Percentiles rank a stretch among this genome's conserved stretches.
These are phyloP conservation scores for Equus quagga DNA, from an alignment of 2,113 vertebrate species.

Conservation along the genomic window DNA sequence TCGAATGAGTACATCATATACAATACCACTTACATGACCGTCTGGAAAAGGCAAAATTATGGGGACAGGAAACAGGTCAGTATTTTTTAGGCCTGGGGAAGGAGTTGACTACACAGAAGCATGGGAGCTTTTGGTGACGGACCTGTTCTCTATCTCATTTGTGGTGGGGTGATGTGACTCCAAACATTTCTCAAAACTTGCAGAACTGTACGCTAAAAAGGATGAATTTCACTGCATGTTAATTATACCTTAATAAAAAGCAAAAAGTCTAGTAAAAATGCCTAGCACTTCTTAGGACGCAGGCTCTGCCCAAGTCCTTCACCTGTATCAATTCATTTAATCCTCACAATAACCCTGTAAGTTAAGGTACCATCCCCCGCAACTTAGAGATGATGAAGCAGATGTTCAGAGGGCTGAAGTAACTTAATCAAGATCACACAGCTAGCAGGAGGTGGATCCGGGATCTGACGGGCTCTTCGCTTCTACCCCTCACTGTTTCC, in stretches of 20 bases:
- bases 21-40: background rate
- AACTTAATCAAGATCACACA: background rate
- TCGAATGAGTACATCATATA: background rate
- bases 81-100: background rate
- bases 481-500: background rate
- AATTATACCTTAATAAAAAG: background rate
- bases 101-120: no score
- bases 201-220: background rate
- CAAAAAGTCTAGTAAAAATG: background rate
- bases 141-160: background rate
- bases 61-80: background rate
- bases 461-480: background rate
- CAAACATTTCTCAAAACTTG: background rate
- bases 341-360: no score
- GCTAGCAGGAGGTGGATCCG: background rate
- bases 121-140: rapidly evolving
- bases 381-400: background rate
- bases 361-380: background rate
- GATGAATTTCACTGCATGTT: background rate
- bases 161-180: rapidly evolving
- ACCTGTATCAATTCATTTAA: background rate
- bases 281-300: background rate
- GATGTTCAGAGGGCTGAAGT: background rate
- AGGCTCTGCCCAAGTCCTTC: background rate
- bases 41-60: background rate